Percentiles rank a stretch among this genome's conserved stretches.
Conservation (phyloP, 2,888 invertebrate genomes). For the Mycalesis mineus region DNA sequence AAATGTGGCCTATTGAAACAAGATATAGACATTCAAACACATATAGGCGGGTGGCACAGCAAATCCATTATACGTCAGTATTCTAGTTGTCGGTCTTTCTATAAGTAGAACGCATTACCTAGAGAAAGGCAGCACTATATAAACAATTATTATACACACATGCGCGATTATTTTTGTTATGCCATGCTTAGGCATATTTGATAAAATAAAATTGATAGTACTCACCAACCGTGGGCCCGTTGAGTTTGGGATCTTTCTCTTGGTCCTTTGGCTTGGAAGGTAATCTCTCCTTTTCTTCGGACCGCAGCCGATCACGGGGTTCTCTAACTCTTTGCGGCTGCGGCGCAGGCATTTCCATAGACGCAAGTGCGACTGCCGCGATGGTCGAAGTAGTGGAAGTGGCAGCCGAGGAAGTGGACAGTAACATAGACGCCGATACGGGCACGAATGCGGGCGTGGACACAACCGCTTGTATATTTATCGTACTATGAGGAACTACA, state of each 20-base stretch:
- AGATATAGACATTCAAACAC: not conserved
- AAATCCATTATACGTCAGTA: not conserved
- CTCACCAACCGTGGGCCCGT: constrained; percentile 56
- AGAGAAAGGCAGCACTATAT: not conserved
- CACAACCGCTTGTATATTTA: constrained; percentile 15
- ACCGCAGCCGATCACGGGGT: constrained; percentile 44
- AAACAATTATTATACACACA: not conserved
- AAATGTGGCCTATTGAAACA: too few relatives aligned
- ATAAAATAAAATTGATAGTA: constrained; percentile 24
- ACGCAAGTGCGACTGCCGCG: constrained; percentile 19
- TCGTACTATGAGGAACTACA: constrained; percentile 21
- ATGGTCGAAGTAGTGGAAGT: constrained; percentile 27
- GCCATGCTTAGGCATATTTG: not conserved
- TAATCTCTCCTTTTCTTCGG: constrained; percentile 48
- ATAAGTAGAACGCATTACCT: not conserved
- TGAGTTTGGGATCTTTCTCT: constrained; percentile 40
- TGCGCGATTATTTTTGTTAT: not conserved
- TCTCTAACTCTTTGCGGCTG: constrained; percentile 57
- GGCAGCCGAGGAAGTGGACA: constrained; percentile 32
- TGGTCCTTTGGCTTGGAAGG: constrained; percentile 34
- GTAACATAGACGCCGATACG: constrained; percentile 21
- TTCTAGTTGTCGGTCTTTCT: not conserved
- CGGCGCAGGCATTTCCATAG: constrained; percentile 34
- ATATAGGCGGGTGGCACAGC: not conserved
- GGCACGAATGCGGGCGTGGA: constrained; percentile 14